These are phyloP conservation scores for Drosophila melanosoma DNA, from an alignment of 2,888 invertebrate species.

Conservation along the genomic window DNA sequence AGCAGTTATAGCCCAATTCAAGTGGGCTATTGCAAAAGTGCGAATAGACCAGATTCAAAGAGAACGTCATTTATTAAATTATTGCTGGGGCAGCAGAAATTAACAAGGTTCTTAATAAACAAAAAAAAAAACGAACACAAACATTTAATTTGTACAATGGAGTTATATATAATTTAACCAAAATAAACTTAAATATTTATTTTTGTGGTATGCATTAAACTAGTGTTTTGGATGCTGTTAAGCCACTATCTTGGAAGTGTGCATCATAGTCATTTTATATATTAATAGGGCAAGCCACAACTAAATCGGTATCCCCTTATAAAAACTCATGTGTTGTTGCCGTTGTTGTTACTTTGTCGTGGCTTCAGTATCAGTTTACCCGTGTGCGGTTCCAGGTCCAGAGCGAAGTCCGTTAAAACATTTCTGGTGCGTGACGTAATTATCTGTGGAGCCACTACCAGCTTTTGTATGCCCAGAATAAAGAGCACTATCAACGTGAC, in stretches of 20 bases:
- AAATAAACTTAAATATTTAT: conserved; percentile 37
- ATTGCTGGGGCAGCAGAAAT: conserved; percentile 50
- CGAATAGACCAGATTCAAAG: conserved; percentile 14
- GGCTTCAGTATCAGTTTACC: conserved; percentile 98
- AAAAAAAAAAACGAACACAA: conserved; percentile 31
- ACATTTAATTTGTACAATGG: conserved; percentile 40
- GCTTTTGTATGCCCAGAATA: conserved; percentile 96
- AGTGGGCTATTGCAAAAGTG: background rate
- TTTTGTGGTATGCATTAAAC: conserved; percentile 32
- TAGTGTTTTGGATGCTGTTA: conserved; percentile 39
- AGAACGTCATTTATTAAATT: conserved; percentile 47
- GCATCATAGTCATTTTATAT: conserved; percentile 28
- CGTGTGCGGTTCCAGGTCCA: conserved; percentile 88
- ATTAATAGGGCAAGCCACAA: conserved; percentile 34
- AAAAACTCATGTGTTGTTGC: conserved; percentile 64
- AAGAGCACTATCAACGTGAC: conserved; percentile 93
- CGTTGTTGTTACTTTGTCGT: conserved; percentile 87
- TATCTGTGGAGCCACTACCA: conserved; percentile 98
- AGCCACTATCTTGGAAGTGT: conserved; percentile 41
- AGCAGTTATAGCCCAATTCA: background rate
- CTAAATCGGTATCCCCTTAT: conserved; percentile 31
- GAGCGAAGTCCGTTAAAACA: conserved; percentile 97
- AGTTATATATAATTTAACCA: conserved; percentile 46
- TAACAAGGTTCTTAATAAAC: conserved; percentile 26
- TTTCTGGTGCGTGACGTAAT: conserved; percentile 95